phyloP scores from a whole-genome alignment of 2,888 invertebrate genomes.

The Polydrusus cervinus region DNA sequence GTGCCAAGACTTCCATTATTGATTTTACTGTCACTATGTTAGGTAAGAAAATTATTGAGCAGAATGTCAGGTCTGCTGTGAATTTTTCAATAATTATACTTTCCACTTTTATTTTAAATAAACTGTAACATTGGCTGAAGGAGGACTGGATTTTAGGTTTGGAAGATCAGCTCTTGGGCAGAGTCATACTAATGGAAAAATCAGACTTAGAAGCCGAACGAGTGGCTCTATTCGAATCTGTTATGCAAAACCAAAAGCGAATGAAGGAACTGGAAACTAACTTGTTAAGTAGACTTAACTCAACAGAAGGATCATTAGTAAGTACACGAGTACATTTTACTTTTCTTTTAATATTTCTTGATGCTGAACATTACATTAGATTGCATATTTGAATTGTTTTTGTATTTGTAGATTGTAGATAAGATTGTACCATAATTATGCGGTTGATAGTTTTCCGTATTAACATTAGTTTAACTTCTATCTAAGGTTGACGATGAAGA shows the following conservation, averaged over 20 bases:
- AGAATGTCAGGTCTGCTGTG: no score
- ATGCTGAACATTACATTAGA: no score
- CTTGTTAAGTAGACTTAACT: conserved; percentile 91
- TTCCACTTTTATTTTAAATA: no score
- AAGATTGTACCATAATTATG: no score
- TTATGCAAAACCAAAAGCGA: conserved; percentile 95
- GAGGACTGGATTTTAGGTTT: conserved; percentile 75
- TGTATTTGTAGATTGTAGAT: no score
- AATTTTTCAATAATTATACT: no score
- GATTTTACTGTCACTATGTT: conserved; percentile 98
- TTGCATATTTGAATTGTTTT: no score
- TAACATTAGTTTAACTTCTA: not conserved
- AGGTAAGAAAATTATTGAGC: conserved; percentile 60
- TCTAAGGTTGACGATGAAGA: conserved; percentile 94
- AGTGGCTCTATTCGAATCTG: conserved; percentile 94
- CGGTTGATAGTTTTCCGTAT: no score
- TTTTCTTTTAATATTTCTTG: no score
- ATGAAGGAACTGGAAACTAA: conserved; percentile 98
- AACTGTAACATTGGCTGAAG: not conserved
- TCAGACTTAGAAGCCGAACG: conserved; percentile 95
- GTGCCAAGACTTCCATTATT: conserved; percentile 96
- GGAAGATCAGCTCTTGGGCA: conserved; percentile 94
- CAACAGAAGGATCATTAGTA: conserved; percentile 81
- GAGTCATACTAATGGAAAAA: conserved; percentile 97
- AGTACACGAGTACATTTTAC: not conserved